Evolutionary conservation across 2,113 vertebrate genomes (phyloP).

Genomic region (Phyllostomus discolor): DNA sequence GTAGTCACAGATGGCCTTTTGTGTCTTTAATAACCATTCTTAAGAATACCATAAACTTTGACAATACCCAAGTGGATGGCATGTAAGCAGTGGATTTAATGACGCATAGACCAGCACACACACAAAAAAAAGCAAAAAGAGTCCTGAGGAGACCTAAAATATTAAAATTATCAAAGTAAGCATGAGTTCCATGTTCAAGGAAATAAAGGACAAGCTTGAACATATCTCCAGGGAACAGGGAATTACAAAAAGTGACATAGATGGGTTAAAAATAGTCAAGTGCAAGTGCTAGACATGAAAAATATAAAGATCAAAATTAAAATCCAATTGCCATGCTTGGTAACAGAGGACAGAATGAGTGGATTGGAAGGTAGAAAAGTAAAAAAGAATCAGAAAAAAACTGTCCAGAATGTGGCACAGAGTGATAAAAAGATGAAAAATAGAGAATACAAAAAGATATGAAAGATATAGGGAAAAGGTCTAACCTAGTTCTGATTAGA

Average conservation of each 20-base stretch:
- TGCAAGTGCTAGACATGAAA: not conserved
- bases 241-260: not conserved
- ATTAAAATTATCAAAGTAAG: not conserved
- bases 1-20: not conserved
- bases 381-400: not conserved
- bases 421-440: not conserved
- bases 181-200: not conserved
- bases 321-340: not conserved
- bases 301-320: not conserved
- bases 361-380: not conserved
- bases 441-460: not conserved
- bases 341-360: not conserved
- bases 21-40: not conserved
- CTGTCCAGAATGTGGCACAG: not conserved
- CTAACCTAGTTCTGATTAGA: not conserved
- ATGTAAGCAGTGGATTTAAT: not conserved
- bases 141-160: not conserved
- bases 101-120: too few species aligned
- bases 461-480: not conserved
- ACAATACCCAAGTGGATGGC: not conserved
- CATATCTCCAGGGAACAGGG: not conserved
- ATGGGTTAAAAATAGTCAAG: not conserved
- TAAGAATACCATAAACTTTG: not conserved
- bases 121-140: not conserved
- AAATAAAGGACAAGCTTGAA: not conserved